Evolutionary conservation across 2,113 vertebrate species (phyloP).

Genomic region (Otus sunia): DNA sequence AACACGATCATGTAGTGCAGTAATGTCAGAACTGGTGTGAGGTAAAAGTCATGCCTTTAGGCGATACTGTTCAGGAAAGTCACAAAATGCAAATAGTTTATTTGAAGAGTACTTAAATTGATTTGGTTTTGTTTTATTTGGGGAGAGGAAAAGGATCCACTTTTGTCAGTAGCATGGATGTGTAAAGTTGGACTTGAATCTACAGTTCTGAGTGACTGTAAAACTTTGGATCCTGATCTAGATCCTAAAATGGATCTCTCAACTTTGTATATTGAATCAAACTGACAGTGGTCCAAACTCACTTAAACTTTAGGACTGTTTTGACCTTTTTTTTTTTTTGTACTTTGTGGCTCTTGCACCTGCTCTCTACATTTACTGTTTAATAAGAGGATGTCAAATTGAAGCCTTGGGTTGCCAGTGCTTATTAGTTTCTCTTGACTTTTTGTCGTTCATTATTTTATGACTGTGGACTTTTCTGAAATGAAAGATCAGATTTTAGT

Average conservation of each 20-base stretch:
- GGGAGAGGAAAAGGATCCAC: not conserved
- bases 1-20: slow-evolving; percentile 4
- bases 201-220: not conserved
- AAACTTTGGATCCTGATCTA: not conserved
- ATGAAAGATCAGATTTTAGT: not conserved
- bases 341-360: not conserved
- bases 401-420: not conserved
- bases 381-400: not conserved
- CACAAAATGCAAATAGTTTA: slow-evolving; percentile 32
- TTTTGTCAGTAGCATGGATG: not conserved
- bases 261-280: not conserved
- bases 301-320: not conserved
- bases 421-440: not conserved
- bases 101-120: not conserved
- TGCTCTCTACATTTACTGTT: not conserved
- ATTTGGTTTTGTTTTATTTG: not conserved
- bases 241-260: not conserved
- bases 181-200: not conserved
- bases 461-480: not conserved
- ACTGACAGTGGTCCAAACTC: not conserved
- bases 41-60: slow-evolving; percentile 29
- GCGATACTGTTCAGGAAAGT: not conserved
- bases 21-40: slow-evolving; percentile 52
- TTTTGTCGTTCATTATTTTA: not conserved
- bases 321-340: not conserved